Evolutionary conservation across 2,888 invertebrate genomes (phyloP).

Genomic region (Hirtodrosophila trivittata): DNA sequence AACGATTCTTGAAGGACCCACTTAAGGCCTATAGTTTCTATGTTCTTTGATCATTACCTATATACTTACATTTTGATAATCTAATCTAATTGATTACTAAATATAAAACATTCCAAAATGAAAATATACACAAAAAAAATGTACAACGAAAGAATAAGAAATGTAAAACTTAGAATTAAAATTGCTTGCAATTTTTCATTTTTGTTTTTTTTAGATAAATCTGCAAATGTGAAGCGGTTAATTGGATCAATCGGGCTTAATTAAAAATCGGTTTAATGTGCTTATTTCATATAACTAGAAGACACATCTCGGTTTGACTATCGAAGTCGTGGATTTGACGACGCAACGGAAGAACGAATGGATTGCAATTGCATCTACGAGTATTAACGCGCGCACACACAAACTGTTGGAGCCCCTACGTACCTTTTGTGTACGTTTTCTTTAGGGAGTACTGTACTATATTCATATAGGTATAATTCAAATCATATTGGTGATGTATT

Average conservation of each 20-base stretch:
- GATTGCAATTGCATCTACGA: constrained; percentile 27
- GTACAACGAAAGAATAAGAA: constrained; percentile 22
- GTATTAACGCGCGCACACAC: constrained; percentile 31
- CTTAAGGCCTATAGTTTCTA: no score
- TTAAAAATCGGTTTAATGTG: constrained; percentile 4
- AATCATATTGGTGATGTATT: constrained; percentile 29
- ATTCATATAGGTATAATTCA: constrained; percentile 18
- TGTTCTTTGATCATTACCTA: no score
- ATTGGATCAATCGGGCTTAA: constrained; percentile 33
- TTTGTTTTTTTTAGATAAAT: constrained; percentile 3
- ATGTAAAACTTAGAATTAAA: constrained; percentile 20
- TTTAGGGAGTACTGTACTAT: constrained; percentile 20
- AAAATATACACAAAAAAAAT: constrained; percentile 17
- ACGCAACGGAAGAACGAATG: constrained; percentile 59
- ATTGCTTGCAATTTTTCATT: constrained; percentile 41
- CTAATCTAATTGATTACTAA: constrained; percentile 26
- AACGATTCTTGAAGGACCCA: no score
- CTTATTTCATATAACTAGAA: constrained; percentile 26
- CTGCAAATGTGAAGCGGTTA: constrained; percentile 47
- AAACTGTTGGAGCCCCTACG: constrained; percentile 42
- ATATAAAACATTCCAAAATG: constrained; percentile 27
- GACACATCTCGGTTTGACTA: constrained; percentile 63
- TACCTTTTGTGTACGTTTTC: background rate
- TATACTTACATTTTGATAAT: constrained; percentile 46
- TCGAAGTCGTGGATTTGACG: constrained; percentile 77